Conservation (phyloP, 1,140 invertebrate species). For the Drosophila willistoni region DNA sequence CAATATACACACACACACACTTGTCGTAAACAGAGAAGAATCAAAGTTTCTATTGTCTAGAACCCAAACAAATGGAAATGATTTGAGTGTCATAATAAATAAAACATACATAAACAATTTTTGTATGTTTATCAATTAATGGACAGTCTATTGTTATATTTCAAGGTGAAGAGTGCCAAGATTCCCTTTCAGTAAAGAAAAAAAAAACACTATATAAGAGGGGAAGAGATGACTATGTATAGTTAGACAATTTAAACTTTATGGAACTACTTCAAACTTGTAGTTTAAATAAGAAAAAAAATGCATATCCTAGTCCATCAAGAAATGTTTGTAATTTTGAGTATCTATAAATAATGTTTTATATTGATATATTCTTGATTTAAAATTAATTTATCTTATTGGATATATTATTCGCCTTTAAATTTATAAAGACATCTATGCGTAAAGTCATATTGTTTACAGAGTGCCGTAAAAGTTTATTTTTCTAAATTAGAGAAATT, state of each 20-base stretch:
- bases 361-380: no score
- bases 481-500: background rate
- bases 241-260: background rate
- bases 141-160: slow-evolving; percentile 26
- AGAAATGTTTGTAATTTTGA: no score
- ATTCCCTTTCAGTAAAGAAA: background rate
- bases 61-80: slow-evolving; percentile 33
- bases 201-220: background rate
- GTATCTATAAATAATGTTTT: no score
- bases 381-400: no score
- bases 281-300: no score
- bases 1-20: background rate
- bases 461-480: background rate
- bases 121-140: slow-evolving; percentile 24
- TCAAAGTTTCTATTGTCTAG: slow-evolving; percentile 42
- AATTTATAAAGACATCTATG: no score
- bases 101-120: slow-evolving; percentile 22
- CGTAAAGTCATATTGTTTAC: background rate
- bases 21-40: slow-evolving; percentile 31
- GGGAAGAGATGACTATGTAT: background rate
- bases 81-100: slow-evolving; percentile 61
- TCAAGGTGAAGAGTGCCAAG: slow-evolving; percentile 52
- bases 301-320: background rate
- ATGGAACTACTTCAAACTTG: background rate
- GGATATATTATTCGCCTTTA: no score